These are phyloP conservation scores for Oedothorax gibbosus DNA, from an alignment of 1,140 invertebrate genomes.

Conservation along the genomic window DNA sequence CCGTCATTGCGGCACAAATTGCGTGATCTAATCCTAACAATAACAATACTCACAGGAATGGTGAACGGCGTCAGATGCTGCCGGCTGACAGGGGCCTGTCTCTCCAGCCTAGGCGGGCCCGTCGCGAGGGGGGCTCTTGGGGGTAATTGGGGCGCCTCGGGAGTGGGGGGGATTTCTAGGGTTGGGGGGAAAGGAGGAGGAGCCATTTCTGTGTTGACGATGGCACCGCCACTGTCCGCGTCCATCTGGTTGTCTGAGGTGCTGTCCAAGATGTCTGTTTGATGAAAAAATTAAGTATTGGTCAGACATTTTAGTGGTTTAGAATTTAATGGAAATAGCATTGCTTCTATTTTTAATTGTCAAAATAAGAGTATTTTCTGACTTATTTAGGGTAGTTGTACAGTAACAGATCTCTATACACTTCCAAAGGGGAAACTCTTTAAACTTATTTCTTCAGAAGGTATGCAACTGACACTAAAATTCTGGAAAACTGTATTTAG, in stretches of 20 bases:
- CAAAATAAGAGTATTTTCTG: too few relatives aligned
- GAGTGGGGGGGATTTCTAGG: slow-evolving; percentile 6
- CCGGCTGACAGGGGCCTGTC: slow-evolving; percentile 19
- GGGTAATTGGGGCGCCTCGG: background rate
- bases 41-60: slow-evolving; percentile 39
- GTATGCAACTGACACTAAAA: too few relatives aligned
- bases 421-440: too few relatives aligned
- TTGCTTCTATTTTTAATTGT: too few relatives aligned
- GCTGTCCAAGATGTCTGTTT: slow-evolving; percentile 26
- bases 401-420: too few relatives aligned
- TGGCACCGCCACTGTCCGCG: slow-evolving; percentile 41
- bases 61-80: slow-evolving; percentile 56
- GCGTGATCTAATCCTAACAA: too few relatives aligned
- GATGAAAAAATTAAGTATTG: background rate
- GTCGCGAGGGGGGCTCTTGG: background rate
- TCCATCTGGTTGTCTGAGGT: slow-evolving; percentile 43
- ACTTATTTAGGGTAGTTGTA: too few relatives aligned
- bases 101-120: slow-evolving; percentile 14
- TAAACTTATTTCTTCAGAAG: too few relatives aligned
- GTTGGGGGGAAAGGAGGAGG: slow-evolving; percentile 39
- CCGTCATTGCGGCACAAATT: too few relatives aligned
- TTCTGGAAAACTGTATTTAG: too few relatives aligned
- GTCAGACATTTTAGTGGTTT: too few relatives aligned
- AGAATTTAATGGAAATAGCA: too few relatives aligned
- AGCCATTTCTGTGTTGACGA: slow-evolving; percentile 34